Evolutionary conservation across 2,113 vertebrate genomes (phyloP).

Genomic region (Catharus fuscescens): DNA sequence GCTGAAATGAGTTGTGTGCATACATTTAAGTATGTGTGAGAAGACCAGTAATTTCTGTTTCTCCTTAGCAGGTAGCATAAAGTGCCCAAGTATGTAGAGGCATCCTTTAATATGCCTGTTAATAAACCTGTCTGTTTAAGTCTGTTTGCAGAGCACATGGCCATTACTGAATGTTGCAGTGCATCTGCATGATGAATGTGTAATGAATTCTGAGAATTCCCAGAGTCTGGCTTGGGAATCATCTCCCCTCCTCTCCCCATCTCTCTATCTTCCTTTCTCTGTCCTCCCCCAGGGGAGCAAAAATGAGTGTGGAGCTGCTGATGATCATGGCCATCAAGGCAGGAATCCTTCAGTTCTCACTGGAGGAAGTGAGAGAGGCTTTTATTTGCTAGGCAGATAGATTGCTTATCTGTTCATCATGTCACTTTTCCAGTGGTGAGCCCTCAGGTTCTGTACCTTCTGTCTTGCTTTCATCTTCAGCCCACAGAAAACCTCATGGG

Average conservation of each 20-base stretch:
- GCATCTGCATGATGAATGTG: background rate
- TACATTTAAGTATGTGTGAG: background rate
- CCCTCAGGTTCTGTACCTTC: background rate
- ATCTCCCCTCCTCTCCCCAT: background rate
- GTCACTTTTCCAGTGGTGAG: background rate
- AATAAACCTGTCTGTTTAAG: background rate
- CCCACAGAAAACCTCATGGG: fast-evolving
- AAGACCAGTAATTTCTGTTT: background rate
- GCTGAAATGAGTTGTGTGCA: background rate
- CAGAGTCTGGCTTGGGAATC: background rate
- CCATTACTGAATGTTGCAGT: background rate
- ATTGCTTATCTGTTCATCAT: background rate
- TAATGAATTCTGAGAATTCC: background rate
- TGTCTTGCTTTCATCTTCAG: background rate
- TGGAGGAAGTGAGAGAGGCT: background rate
- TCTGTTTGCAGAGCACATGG: background rate
- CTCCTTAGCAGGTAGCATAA: background rate
- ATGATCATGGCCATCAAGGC: background rate
- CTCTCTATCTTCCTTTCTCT: background rate
- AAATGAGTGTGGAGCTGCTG: background rate
- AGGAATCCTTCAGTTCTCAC: background rate
- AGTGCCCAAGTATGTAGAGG: background rate
- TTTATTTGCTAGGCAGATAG: background rate
- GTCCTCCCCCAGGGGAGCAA: background rate
- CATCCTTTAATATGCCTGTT: background rate